Conservation (phyloP, 1,140 invertebrate species). For the Drosophila pseudoobscura region DNA sequence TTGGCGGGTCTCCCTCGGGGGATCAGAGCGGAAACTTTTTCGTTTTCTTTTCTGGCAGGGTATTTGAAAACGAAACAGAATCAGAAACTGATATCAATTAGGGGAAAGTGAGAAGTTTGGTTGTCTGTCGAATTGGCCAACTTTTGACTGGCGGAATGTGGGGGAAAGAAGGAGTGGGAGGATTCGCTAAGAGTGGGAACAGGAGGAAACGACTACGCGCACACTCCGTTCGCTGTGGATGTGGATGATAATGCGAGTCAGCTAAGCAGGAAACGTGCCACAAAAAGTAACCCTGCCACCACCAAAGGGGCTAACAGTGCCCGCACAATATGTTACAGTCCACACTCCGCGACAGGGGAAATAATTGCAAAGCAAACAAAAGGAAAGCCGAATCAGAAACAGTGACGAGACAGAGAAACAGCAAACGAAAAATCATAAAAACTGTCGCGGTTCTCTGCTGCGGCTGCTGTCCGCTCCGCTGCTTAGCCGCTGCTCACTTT, state of each 20-base stretch:
- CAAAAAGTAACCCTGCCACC: constrained; percentile 37
- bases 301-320: constrained; percentile 40
- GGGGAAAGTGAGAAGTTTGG: constrained; percentile 76
- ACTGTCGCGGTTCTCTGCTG: constrained; percentile 24
- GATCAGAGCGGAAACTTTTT: constrained; percentile 51
- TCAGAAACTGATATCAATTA: constrained; percentile 77
- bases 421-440: constrained; percentile 61
- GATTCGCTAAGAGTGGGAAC: neutral
- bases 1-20: constrained; percentile 21
- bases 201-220: constrained; percentile 39
- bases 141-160: constrained; percentile 48
- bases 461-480: constrained; percentile 5
- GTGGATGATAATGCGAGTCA: constrained; percentile 58
- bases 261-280: constrained; percentile 45
- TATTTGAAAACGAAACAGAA: constrained; percentile 48
- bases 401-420: neutral
- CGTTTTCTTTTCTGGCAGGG: neutral
- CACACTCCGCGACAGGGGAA: constrained; percentile 50
- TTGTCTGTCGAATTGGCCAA: constrained; percentile 56
- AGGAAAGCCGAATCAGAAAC: constrained; percentile 23
- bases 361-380: constrained; percentile 74
- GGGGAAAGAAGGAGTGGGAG: neutral
- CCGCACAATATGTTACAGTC: constrained; percentile 34
- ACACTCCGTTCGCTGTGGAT: constrained; percentile 57
- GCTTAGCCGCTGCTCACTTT: constrained; percentile 49